Evolutionary conservation across 2,797 vertebrate species (phyloP).

Genomic region (Mormyrops boulengeri): DNA sequence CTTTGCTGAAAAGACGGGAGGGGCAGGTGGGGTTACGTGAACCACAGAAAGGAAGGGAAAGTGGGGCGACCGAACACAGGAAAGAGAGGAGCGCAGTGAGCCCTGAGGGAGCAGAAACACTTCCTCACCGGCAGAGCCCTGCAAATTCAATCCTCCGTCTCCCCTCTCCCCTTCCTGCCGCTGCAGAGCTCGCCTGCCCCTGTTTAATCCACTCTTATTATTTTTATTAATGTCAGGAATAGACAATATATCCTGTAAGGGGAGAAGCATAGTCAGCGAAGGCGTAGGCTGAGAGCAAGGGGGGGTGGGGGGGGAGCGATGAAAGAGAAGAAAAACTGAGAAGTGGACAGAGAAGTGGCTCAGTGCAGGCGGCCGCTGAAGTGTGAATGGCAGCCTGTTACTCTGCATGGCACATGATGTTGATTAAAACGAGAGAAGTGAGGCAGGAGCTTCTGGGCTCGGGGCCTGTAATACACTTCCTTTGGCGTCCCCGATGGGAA

Average conservation of each 20-base stretch:
- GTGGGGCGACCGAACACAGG: neutral
- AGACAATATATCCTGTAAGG: constrained; percentile 74
- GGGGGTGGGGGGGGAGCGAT: neutral
- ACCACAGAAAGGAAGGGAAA: constrained; percentile 14
- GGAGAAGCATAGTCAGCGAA: constrained; percentile 51
- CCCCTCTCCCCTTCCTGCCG: constrained; percentile 21
- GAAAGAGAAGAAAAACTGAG: neutral
- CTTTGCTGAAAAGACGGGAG: neutral
- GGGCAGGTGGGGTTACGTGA: neutral
- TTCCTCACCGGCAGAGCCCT: constrained; percentile 20
- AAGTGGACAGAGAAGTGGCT: neutral
- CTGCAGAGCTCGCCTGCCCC: neutral
- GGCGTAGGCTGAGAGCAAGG: neutral
- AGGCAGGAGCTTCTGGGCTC: constrained; percentile 58
- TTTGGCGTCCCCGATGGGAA: constrained; percentile 77
- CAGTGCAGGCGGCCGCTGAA: neutral
- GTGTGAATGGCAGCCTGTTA: constrained; percentile 24
- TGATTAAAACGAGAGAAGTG: constrained; percentile 70
- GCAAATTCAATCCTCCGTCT: constrained; percentile 24
- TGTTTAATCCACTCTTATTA: constrained; percentile 27
- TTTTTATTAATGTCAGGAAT: constrained; percentile 26
- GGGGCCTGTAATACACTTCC: constrained; percentile 71
- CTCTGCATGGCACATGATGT: constrained; percentile 80
- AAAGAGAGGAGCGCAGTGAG: constrained; percentile 14
- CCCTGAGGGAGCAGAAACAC: constrained; percentile 14